phyloP scores from a whole-genome alignment of 2,797 vertebrate species.

The Neosilurus mollespiculum region DNA sequence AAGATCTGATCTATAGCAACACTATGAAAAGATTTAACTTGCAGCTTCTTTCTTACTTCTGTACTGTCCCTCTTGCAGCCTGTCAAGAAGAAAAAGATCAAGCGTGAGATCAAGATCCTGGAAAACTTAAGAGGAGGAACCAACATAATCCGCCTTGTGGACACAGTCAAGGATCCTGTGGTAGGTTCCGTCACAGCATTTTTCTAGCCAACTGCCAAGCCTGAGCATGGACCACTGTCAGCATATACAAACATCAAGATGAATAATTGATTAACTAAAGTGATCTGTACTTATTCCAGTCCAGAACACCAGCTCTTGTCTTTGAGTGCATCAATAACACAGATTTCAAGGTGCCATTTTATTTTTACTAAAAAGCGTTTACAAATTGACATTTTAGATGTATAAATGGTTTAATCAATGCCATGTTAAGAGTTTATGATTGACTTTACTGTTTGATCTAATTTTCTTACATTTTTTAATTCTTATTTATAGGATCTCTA shows the following conservation, averaged over 20 bases:
- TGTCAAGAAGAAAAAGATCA: conserved; percentile 99
- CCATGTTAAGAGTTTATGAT: neutral
- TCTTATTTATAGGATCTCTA: conserved; percentile 87
- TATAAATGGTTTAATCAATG: neutral
- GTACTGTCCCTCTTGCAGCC: conserved; percentile 75
- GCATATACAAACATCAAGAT: neutral
- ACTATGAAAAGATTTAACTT: neutral
- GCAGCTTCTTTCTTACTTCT: neutral
- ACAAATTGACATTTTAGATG: neutral
- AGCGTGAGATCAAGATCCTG: conserved; percentile 97
- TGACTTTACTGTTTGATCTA: neutral
- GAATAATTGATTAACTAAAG: neutral
- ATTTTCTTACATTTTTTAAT: conserved; percentile 4
- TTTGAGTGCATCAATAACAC: conserved; percentile 99
- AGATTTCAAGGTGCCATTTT: conserved; percentile 93
- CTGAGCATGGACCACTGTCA: neutral
- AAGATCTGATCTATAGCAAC: neutral
- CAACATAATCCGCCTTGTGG: conserved; percentile 97
- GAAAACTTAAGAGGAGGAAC: conserved; percentile 96
- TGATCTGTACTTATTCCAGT: conserved; percentile 80
- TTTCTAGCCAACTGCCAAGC: neutral
- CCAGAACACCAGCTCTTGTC: conserved; percentile 96
- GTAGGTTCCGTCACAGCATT: conserved; percentile 66
- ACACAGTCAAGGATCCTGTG: conserved; percentile 98
- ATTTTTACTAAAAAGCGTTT: neutral